These are phyloP conservation scores for Aspidiotus rigidus DNA, from an alignment of 2,888 invertebrate species.

Conservation along the genomic window DNA sequence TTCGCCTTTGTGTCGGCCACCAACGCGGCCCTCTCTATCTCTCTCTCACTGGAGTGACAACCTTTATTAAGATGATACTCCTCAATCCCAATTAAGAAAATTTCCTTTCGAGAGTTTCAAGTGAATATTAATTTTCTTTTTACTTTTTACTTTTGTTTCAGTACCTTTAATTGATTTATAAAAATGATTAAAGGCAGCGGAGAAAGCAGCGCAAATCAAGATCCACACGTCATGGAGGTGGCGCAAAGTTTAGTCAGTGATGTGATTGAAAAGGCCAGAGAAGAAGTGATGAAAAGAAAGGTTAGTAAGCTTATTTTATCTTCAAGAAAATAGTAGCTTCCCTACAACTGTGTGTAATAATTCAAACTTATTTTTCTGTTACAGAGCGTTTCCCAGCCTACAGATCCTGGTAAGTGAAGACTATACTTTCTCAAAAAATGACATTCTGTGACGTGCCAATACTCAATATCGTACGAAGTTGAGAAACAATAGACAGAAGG, in stretches of 20 bases:
- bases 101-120: not conserved
- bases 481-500: too few species aligned
- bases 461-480: too few species aligned
- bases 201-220: conserved; percentile 19
- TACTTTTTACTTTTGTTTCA: conserved; percentile 7
- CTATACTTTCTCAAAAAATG: too few species aligned
- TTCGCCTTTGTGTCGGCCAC: too few species aligned
- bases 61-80: not conserved
- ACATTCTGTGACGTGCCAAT: too few species aligned
- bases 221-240: conserved; percentile 28
- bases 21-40: not conserved
- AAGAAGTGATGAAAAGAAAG: conserved; percentile 33
- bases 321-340: not conserved
- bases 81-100: too few species aligned
- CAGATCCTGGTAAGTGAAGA: conserved; percentile 19
- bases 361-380: conserved; percentile 14
- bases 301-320: not conserved
- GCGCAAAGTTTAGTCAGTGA: conserved; percentile 25
- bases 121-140: not conserved
- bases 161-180: not conserved
- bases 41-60: not conserved
- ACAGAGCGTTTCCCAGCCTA: conserved; percentile 23
- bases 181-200: conserved; percentile 25
- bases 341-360: not conserved
- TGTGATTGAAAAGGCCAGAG: conserved; percentile 30